These are phyloP conservation scores for Drosophila kepulauana DNA, from an alignment of 1,140 invertebrate species.

Conservation along the genomic window DNA sequence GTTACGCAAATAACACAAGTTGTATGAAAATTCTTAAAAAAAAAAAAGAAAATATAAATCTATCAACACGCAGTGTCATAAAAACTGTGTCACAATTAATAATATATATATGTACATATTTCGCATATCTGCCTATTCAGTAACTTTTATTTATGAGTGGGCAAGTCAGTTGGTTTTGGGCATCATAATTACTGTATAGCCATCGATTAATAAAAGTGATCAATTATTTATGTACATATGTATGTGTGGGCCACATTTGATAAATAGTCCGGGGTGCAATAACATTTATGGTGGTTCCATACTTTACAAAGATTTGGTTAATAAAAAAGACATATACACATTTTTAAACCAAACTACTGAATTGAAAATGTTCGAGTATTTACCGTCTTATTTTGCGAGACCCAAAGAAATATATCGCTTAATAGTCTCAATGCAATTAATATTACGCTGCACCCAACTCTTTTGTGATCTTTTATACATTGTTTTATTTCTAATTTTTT, in stretches of 20 bases:
- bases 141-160: conserved; percentile 11
- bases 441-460: no score
- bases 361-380: no score
- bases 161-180: conserved; percentile 37
- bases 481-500: no score
- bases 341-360: no score
- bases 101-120: conserved; percentile 31
- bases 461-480: no score
- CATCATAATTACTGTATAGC: conserved; percentile 58
- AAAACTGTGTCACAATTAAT: conserved; percentile 79
- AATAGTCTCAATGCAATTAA: no score
- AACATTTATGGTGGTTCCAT: background rate
- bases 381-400: no score
- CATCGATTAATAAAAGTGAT: conserved; percentile 56
- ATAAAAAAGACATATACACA: no score
- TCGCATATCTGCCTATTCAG: conserved; percentile 16
- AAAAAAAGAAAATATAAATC: conserved; percentile 72
- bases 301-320: background rate
- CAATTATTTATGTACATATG: conserved; percentile 37
- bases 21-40: conserved; percentile 54
- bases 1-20: conserved; percentile 34
- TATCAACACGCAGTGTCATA: conserved; percentile 75
- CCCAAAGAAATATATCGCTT: no score
- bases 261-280: conserved; percentile 3
- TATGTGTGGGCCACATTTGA: conserved; percentile 33